phyloP scores from a whole-genome alignment of 2,888 invertebrate species.

The Mycalesis mineus region DNA sequence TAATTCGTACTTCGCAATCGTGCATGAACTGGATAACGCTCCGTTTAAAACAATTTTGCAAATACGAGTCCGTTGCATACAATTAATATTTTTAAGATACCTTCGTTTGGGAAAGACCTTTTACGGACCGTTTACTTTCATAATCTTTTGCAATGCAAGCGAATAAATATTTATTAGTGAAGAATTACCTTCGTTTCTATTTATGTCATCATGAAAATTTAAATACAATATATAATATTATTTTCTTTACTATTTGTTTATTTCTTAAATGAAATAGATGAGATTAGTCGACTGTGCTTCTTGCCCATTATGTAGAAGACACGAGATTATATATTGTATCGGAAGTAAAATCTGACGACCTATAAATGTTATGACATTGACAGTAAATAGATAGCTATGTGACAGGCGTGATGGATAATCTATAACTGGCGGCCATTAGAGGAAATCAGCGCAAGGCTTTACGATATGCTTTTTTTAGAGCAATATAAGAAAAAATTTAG shows the following conservation, averaged over 20 bases:
- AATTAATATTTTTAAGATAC: not conserved
- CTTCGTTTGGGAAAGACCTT: not conserved
- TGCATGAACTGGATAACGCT: not conserved
- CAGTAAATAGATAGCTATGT: not conserved
- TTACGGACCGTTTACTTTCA: not conserved
- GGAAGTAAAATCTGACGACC: constrained; percentile 1
- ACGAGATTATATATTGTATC: not conserved
- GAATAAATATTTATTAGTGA: not conserved
- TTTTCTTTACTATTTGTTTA: too few species aligned
- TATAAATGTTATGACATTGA: constrained; percentile 1
- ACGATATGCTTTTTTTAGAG: not conserved
- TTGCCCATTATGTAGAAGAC: not conserved
- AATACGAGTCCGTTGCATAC: not conserved
- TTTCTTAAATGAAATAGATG: too few species aligned
- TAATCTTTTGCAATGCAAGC: not conserved
- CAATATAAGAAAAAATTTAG: too few species aligned
- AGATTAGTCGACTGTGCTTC: too few species aligned
- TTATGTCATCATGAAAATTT: too few species aligned
- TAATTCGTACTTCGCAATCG: constrained; percentile 7
- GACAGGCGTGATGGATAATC: not conserved
- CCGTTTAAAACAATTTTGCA: not conserved
- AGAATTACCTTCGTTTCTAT: too few species aligned
- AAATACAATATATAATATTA: too few species aligned
- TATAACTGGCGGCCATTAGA: not conserved
- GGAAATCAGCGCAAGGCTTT: not conserved